phyloP scores from a whole-genome alignment of 2,113 vertebrate genomes.

The Speoplatyrhinus poulsoni region DNA sequence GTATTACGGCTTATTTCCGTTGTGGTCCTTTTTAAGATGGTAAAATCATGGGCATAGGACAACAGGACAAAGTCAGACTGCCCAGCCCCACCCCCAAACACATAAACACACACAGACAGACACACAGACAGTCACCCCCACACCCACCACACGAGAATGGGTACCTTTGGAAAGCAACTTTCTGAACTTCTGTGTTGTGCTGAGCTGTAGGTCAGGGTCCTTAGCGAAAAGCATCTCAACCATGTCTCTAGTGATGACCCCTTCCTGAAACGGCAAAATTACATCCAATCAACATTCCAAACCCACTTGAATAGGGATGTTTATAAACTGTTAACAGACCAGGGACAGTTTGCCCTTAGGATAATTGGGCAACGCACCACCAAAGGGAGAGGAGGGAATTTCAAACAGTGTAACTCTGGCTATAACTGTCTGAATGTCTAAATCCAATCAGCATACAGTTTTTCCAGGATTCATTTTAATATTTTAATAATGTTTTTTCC shows the following conservation, averaged over 20 bases:
- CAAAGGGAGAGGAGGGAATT: no score
- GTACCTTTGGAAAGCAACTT: slow-evolving; percentile 98
- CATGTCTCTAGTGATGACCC: slow-evolving; percentile 95
- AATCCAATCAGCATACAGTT: no score
- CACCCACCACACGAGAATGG: not conserved
- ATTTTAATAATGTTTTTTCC: no score
- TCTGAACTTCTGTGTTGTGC: slow-evolving; percentile 95
- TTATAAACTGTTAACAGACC: not conserved
- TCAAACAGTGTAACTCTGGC: no score
- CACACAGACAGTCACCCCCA: not conserved
- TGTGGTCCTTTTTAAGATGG: not conserved
- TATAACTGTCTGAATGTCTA: no score
- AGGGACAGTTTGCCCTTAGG: not conserved
- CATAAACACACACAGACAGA: not conserved
- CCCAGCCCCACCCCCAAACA: no score
- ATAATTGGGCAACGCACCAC: no score
- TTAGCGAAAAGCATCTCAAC: slow-evolving; percentile 98
- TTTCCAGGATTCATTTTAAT: no score
- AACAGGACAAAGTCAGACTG: not conserved
- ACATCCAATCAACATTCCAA: slow-evolving; percentile 4
- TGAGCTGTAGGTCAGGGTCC: slow-evolving; percentile 91
- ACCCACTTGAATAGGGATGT: not conserved
- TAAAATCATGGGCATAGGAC: not conserved
- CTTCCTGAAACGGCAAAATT: slow-evolving; percentile 78
- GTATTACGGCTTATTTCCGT: no score